Evolutionary conservation across 1,140 invertebrate genomes (phyloP), one percentile per base, ranked within the genome.

Genomic region (Ceratina japonica): DNA sequence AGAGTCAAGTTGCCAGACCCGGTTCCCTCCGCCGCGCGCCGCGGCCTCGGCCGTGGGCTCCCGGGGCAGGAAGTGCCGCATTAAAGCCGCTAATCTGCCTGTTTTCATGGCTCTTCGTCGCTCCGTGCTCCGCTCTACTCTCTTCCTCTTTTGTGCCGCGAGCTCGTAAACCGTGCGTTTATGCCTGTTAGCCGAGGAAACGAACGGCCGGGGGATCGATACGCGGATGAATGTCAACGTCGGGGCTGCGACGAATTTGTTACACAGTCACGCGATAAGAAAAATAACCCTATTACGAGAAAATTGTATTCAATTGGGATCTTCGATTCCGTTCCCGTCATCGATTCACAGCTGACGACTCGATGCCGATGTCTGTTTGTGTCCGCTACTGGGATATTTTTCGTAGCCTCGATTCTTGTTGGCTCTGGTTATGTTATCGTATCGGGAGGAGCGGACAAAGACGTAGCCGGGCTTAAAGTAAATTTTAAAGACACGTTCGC

Each of bases 71-170:
- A 89, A 89, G 86, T 87, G 80, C 83, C 83, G 84, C 88, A 87
- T 90, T 91, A 89, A 92, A 90, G 88, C 89, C 87, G 88, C 90
- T 91, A 92, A 92, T 92, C 90, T 88, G 68, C 85, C 81, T 85
- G 84, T 87, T 84, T 88, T 86, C 62, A 73, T 83, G 73, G 51
- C 75, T 72, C 78, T 73, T 49, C 71, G 69, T 77, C 73, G 76
- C 66, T 70, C 27, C 56, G 68, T 62, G 15, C 69, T 65, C 22
- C 52, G 16, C 22, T n/a, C 22, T n/a, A 59, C 61, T 56, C 59
- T 63, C 31, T 49, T 51, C 22, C 8, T 27, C 68, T 54, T 77
- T 51, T 58, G 20, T 49, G 31, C 37, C 73, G 5, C 20, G 4
- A 24, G 56, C 44, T 64, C 76, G 70, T 64, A 65, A 73, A 65